Conservation (phyloP, 2,797 vertebrate genomes). For the Xenops minutus region DNA sequence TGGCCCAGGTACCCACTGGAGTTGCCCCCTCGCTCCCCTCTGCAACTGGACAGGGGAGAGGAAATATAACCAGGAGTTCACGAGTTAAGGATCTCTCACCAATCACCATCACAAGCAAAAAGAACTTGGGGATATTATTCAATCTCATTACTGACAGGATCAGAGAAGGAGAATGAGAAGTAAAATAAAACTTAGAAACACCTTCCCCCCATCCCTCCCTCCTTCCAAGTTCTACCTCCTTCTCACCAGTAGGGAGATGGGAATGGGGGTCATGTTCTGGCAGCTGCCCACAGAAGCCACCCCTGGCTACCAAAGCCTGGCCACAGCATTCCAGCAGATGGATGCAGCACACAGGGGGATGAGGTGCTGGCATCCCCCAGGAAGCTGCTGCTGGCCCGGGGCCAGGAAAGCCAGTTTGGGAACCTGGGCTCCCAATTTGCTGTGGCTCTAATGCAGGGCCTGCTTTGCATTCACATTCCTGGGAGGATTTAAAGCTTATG, state of each 20-base stretch:
- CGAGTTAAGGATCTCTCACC: not conserved
- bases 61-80: not conserved
- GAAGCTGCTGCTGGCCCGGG: not conserved
- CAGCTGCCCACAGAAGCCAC: not conserved
- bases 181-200: not conserved
- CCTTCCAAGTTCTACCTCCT: not conserved
- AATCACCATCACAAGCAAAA: not conserved
- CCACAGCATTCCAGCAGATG: not conserved
- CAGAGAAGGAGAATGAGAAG: not conserved
- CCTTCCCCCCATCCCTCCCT: not conserved
- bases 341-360: fast-evolving
- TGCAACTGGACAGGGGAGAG: not conserved
- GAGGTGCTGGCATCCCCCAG: not conserved
- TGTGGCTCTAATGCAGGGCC: not conserved
- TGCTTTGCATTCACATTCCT: constrained; percentile 44
- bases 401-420: not conserved
- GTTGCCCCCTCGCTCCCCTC: not conserved
- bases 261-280: not conserved
- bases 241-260: not conserved
- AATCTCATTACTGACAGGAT: not conserved
- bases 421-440: not conserved
- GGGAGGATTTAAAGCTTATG: constrained; percentile 59
- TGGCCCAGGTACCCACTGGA: not conserved
- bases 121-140: not conserved
- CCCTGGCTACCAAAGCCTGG: not conserved